Percentiles rank a stretch among this genome's conserved stretches.
Evolutionary conservation across 1,140 invertebrate species (phyloP).

Genomic region (Papilio machaon): DNA sequence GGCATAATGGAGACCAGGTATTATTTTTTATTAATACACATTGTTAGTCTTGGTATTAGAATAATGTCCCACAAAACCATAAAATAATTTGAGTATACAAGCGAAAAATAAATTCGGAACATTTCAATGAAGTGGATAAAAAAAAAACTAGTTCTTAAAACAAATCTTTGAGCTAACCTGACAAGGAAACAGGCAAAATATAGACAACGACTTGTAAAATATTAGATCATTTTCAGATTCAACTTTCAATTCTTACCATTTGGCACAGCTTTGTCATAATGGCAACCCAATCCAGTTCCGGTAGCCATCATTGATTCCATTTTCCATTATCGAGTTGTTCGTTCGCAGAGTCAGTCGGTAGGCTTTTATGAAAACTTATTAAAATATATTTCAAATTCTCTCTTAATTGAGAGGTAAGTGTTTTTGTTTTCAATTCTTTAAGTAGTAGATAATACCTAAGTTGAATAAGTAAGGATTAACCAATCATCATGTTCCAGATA

Average conservation of each 20-base stretch:
- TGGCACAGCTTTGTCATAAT: not conserved
- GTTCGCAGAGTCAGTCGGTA: constrained; percentile 82
- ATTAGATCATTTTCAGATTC: too few species aligned
- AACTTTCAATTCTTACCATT: not conserved
- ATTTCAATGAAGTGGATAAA: too few species aligned
- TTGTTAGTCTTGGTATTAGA: too few species aligned
- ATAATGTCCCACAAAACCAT: too few species aligned
- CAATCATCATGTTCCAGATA: constrained; percentile 70
- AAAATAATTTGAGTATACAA: too few species aligned
- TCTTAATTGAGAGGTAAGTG: constrained; percentile 79
- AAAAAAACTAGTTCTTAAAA: too few species aligned
- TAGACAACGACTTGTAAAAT: too few species aligned
- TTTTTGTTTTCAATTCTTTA: constrained; percentile 40
- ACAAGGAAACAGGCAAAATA: too few species aligned
- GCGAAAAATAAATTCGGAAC: too few species aligned
- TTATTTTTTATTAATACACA: too few species aligned
- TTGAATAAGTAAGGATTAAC: constrained; percentile 39
- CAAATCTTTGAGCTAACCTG: too few species aligned
- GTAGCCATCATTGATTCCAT: constrained; percentile 52
- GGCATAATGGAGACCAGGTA: too few species aligned
- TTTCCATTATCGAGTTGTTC: constrained; percentile 83
- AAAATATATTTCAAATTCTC: constrained; percentile 73
- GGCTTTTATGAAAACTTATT: constrained; percentile 73
- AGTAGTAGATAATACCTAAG: not conserved
- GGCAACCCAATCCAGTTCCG: constrained; percentile 55